Evolutionary conservation across 2,797 vertebrate species (phyloP).

Genomic region (Neosilurus hyrtlii): DNA sequence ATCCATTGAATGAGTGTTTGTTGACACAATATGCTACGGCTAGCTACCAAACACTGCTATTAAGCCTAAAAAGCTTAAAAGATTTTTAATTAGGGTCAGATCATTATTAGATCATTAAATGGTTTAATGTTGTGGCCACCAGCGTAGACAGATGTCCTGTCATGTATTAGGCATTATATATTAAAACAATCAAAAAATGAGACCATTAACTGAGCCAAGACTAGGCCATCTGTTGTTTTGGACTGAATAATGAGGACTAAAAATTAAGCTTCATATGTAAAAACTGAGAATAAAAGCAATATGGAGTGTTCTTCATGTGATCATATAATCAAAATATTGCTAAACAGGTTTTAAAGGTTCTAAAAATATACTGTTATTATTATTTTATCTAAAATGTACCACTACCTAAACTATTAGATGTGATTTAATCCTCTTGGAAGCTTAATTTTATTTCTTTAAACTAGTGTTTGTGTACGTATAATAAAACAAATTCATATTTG

Average conservation of each 20-base stretch:
- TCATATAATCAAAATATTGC: neutral
- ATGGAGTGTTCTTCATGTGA: neutral
- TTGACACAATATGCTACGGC: slow-evolving; percentile 23
- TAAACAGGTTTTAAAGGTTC: neutral
- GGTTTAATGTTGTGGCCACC: slow-evolving; percentile 50
- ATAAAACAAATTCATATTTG: neutral
- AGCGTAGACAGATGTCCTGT: slow-evolving; percentile 56
- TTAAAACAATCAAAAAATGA: slow-evolving; percentile 43
- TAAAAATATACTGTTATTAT: neutral
- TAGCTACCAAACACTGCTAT: slow-evolving; percentile 17
- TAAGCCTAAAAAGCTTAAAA: slow-evolving; percentile 29
- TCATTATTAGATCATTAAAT: slow-evolving; percentile 54
- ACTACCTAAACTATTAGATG: neutral
- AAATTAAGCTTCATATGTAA: neutral
- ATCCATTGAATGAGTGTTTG: slow-evolving; percentile 5
- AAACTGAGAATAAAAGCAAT: neutral
- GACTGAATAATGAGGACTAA: slow-evolving; percentile 19
- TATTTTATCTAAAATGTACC: neutral
- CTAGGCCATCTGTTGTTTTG: slow-evolving; percentile 51
- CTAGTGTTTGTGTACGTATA: neutral
- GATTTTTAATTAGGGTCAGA: slow-evolving; percentile 52
- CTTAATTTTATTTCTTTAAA: neutral
- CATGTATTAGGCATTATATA: slow-evolving; percentile 53
- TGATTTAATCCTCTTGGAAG: neutral
- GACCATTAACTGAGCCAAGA: slow-evolving; percentile 44